Percentiles rank a stretch among this genome's conserved stretches.
phyloP scores from a whole-genome alignment of 2,797 vertebrate genomes.

The Etheostoma nigrum region DNA sequence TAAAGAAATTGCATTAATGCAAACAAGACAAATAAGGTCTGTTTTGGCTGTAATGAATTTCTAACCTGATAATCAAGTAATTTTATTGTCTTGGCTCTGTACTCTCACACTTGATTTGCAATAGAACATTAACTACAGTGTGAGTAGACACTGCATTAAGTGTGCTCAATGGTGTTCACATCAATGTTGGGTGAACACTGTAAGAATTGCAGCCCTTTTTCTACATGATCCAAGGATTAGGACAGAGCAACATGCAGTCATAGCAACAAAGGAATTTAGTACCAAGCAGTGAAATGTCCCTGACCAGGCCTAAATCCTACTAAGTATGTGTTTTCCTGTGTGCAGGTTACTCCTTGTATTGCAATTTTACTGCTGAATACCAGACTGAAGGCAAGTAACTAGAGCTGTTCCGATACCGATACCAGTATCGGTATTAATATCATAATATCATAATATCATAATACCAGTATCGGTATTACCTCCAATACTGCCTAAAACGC shows the following conservation, averaged over 20 bases:
- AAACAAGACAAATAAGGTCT: neutral
- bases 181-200: neutral
- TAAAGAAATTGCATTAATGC: neutral
- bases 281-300: constrained; percentile 3
- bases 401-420: too few species aligned
- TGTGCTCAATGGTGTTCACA: neutral
- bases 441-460: too few species aligned
- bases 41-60: neutral
- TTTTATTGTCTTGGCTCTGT: neutral
- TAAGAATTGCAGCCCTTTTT: neutral
- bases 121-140: neutral
- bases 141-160: neutral
- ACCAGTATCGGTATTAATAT: too few species aligned
- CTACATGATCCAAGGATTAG: neutral
- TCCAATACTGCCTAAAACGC: too few species aligned
- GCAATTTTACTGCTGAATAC: neutral
- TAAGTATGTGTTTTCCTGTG: neutral
- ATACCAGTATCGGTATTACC: too few species aligned
- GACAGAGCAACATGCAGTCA: constrained; percentile 17
- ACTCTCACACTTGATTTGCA: neutral
- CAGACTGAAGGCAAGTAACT: constrained; percentile 9
- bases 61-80: neutral
- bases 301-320: constrained; percentile 26
- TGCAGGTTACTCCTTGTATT: neutral
- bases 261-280: constrained; percentile 21